Conservation (phyloP, 2,888 invertebrate genomes). For the Lydus trimaculatus region DNA sequence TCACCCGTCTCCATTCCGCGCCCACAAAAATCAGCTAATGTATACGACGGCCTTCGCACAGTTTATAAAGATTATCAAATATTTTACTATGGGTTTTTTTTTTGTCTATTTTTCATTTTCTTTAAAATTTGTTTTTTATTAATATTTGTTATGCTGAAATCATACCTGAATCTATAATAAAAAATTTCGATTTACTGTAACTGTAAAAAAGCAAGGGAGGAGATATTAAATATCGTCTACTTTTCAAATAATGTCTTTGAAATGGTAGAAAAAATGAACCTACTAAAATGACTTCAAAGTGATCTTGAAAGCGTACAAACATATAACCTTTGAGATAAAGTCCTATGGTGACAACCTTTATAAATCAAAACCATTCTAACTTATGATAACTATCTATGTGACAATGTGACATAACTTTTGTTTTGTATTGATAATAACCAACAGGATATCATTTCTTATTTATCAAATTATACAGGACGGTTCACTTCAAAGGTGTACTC, state of each 20-base stretch:
- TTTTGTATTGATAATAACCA: slow-evolving; percentile 5
- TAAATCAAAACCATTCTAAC: slow-evolving; percentile 11
- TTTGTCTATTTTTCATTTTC: background rate
- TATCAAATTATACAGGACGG: background rate
- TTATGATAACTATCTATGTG: slow-evolving; percentile 5
- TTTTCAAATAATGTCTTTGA: background rate
- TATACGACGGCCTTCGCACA: slow-evolving; percentile 24
- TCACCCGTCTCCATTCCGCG: slow-evolving; percentile 23
- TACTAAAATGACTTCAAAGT: slow-evolving; percentile 5
- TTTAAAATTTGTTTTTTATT: background rate
- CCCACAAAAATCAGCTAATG: slow-evolving; percentile 22
- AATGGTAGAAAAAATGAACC: background rate
- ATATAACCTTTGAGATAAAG: slow-evolving; percentile 10
- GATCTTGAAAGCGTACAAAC: slow-evolving; percentile 4
- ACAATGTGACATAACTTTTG: slow-evolving; percentile 15
- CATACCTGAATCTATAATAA: background rate
- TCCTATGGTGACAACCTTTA: slow-evolving; percentile 13
- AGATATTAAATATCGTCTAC: background rate
- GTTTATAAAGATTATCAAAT: slow-evolving; percentile 21
- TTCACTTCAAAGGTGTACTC: background rate
- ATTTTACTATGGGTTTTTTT: background rate
- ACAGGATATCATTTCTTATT: background rate
- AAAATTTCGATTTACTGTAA: background rate
- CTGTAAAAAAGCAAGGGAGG: background rate
- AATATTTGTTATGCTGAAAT: background rate